Evolutionary conservation across 2,113 vertebrate genomes (phyloP).

Genomic region (Ammodytes marinus): DNA sequence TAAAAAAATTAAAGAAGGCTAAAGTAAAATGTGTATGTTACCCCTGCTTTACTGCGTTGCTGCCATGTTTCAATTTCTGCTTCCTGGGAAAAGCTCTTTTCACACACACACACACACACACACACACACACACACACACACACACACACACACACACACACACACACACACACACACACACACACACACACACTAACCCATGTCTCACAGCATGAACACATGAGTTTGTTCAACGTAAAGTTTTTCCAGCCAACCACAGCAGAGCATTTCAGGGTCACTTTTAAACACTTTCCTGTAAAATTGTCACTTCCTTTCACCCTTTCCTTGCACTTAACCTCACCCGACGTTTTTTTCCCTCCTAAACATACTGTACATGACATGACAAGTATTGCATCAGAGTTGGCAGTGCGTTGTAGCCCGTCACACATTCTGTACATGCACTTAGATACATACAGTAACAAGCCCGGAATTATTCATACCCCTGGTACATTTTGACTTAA

Average conservation of each 20-base stretch:
- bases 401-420: background rate
- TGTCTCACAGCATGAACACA: background rate
- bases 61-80: conserved; percentile 1
- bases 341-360: background rate
- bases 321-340: background rate
- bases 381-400: background rate
- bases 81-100: background rate
- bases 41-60: background rate
- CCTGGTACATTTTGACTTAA: too few relatives aligned
- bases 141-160: background rate
- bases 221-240: background rate
- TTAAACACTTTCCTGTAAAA: conserved; percentile 18
- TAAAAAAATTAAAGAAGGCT: too few relatives aligned
- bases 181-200: background rate
- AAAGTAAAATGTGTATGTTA: too few relatives aligned
- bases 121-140: too few relatives aligned
- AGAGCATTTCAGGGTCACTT: conserved; percentile 28
- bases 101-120: too few relatives aligned
- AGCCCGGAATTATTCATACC: too few relatives aligned
- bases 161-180: too few relatives aligned
- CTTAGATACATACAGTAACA: background rate
- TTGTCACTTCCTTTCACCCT: conserved; percentile 31
- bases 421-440: too few relatives aligned
- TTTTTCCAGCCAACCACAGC: conserved; percentile 20
- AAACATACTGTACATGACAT: background rate